These are phyloP conservation scores for Corynorhinus townsendii DNA, from an alignment of 2,113 vertebrate species.

Conservation along the genomic window DNA sequence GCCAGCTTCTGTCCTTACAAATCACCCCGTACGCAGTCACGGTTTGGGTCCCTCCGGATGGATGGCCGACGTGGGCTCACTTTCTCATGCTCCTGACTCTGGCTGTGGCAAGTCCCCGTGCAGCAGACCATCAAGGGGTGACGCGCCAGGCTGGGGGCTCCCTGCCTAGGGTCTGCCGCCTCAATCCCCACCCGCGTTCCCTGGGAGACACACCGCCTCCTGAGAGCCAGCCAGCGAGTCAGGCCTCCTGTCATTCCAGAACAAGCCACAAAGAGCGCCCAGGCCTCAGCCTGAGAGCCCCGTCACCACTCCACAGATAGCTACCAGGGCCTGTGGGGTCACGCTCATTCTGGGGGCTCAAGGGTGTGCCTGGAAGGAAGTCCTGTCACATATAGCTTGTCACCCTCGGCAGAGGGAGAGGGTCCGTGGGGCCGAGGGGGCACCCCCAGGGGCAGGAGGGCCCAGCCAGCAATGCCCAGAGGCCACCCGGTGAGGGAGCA, in stretches of 20 bases:
- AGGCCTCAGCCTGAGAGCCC: fast-evolving
- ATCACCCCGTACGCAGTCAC: fast-evolving
- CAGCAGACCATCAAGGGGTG: not conserved
- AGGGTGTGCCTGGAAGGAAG: not conserved
- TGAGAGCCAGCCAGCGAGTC: not conserved
- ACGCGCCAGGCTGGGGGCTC: not conserved
- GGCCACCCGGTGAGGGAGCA: not conserved
- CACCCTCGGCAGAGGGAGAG: not conserved
- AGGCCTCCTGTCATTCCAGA: not conserved
- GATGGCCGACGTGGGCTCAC: fast-evolving
- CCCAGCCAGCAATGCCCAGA: not conserved
- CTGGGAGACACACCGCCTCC: not conserved
- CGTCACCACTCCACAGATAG: not conserved
- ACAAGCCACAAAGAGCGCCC: not conserved
- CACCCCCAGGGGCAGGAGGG: too few relatives aligned
- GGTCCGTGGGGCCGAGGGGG: not conserved
- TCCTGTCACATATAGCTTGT: not conserved
- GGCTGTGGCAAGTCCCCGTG: not conserved
- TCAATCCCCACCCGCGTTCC: fast-evolving
- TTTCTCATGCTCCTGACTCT: not conserved
- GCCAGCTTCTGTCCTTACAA: not conserved
- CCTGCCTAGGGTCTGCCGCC: not conserved
- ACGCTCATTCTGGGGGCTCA: not conserved
- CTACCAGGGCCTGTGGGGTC: not conserved
- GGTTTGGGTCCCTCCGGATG: fast-evolving